phyloP scores from a whole-genome alignment of 1,140 invertebrate species.

The Mya arenaria region DNA sequence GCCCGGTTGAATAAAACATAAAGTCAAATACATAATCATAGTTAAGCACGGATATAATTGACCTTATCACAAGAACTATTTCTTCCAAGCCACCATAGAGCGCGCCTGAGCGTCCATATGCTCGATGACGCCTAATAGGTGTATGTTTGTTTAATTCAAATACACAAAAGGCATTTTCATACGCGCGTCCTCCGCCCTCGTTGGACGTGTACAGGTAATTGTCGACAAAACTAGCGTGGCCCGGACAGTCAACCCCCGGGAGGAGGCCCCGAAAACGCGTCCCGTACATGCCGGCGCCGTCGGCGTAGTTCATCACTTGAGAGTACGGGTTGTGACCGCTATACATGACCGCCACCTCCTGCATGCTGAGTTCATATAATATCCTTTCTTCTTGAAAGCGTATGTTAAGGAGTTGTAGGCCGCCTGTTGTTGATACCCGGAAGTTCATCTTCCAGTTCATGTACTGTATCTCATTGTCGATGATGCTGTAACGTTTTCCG shows the following conservation, averaged over 20 bases:
- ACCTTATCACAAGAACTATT: constrained; percentile 69
- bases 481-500: constrained; percentile 63
- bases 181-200: constrained; percentile 59
- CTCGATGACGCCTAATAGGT: constrained; percentile 73
- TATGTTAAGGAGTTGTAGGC: constrained; percentile 74
- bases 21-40: constrained; percentile 80
- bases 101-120: constrained; percentile 68
- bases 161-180: constrained; percentile 76
- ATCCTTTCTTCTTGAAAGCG: constrained; percentile 71
- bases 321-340: constrained; percentile 70
- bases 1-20: constrained; percentile 77
- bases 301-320: constrained; percentile 73
- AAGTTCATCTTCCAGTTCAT: constrained; percentile 73
- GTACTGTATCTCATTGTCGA: constrained; percentile 65
- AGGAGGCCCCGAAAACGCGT: constrained; percentile 71
- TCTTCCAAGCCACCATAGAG: constrained; percentile 71
- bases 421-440: constrained; percentile 69
- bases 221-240: constrained; percentile 71
- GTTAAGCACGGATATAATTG: constrained; percentile 74
- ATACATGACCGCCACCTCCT: constrained; percentile 77
- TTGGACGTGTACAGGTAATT: constrained; percentile 68
- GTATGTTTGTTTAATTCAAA: constrained; percentile 75
- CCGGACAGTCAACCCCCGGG: constrained; percentile 77
- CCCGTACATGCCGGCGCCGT: constrained; percentile 73
- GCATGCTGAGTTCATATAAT: constrained; percentile 77